A percentile compares a stretch with the other conserved stretches of the same genome.
These are phyloP conservation scores for Datnioides undecimradiatus DNA, from an alignment of 2,113 vertebrate species.

Conservation along the genomic window DNA sequence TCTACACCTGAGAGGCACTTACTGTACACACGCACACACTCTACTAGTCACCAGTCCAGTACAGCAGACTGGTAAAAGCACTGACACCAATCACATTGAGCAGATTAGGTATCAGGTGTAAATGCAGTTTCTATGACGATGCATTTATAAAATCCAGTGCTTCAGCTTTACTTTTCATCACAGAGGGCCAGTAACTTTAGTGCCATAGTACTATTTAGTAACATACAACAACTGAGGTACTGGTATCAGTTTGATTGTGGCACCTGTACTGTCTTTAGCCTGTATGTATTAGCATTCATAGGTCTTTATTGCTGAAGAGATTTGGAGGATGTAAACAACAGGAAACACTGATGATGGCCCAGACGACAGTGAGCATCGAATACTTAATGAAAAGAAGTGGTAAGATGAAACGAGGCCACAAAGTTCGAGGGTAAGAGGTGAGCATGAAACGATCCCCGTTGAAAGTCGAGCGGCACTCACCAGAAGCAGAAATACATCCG, in stretches of 20 bases:
- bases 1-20: not conserved
- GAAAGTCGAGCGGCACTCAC: slow-evolving; percentile 68
- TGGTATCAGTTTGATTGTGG: not conserved
- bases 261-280: not conserved
- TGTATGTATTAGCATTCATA: not conserved
- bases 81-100: not conserved
- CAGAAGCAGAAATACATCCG: slow-evolving; percentile 57
- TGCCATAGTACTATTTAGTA: not conserved
- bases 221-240: not conserved
- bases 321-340: not conserved
- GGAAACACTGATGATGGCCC: not conserved
- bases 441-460: not conserved
- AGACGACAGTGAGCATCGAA: not conserved
- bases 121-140: not conserved
- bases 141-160: not conserved
- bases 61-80: not conserved
- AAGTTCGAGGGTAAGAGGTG: not conserved
- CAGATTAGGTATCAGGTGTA: too few relatives aligned
- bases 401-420: slow-evolving; percentile 3
- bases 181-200: not conserved
- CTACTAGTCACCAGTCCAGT: not conserved
- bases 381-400: not conserved
- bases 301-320: not conserved
- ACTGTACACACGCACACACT: not conserved
- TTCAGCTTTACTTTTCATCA: not conserved